phyloP scores from a whole-genome alignment of 2,888 invertebrate genomes.

The Camptogramma bilineatum region DNA sequence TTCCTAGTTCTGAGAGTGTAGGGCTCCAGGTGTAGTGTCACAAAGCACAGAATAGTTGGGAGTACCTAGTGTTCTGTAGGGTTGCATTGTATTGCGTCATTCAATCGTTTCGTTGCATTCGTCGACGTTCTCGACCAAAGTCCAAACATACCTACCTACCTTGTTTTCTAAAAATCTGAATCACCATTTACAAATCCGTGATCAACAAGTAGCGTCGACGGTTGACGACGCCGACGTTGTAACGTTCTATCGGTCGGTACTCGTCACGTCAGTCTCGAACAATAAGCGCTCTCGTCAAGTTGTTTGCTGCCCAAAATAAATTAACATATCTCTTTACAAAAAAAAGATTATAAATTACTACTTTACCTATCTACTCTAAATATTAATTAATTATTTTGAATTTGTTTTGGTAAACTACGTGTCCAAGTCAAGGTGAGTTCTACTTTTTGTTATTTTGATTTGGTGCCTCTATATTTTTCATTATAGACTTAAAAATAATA shows the following conservation, averaged over 20 bases:
- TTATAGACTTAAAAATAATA: neutral
- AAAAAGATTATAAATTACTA: too few species aligned
- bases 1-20: too few species aligned
- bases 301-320: neutral
- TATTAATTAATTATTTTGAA: neutral
- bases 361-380: neutral
- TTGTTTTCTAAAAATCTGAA: conserved; percentile 7
- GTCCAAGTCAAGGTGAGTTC: neutral
- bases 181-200: conserved; percentile 12
- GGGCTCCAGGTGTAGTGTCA: too few species aligned
- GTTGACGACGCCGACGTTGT: neutral
- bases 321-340: neutral
- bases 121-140: conserved; percentile 23
- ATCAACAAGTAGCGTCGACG: conserved; percentile 8
- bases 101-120: neutral
- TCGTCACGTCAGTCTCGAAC: conserved; percentile 9
- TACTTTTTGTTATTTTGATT: neutral
- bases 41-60: too few species aligned
- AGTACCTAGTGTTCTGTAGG: neutral
- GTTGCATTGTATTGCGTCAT: conserved; percentile 21
- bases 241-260: neutral
- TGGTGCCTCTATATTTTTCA: neutral
- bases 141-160: conserved; percentile 10
- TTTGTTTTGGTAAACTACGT: neutral
- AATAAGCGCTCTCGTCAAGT: conserved; percentile 3